phyloP scores from a whole-genome alignment of 2,113 vertebrate genomes.

The Brachyhypopomus gauderio region DNA sequence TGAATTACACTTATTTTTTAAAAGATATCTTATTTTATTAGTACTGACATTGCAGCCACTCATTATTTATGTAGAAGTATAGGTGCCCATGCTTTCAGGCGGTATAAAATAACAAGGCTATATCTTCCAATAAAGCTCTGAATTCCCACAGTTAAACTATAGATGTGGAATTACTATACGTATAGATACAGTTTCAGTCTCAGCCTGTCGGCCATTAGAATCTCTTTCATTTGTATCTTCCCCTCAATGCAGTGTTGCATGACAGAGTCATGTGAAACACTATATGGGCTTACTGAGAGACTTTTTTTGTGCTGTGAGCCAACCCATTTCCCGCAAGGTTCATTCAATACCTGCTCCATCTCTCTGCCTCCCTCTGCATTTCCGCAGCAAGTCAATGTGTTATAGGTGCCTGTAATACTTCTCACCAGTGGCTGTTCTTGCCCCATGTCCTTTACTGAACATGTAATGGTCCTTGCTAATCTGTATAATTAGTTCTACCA shows the following conservation, averaged over 20 bases:
- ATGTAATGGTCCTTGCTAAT: neutral
- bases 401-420: constrained; percentile 10
- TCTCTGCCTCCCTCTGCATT: constrained; percentile 43
- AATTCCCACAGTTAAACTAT: neutral
- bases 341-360: constrained; percentile 56
- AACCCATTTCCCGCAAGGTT: constrained; percentile 70
- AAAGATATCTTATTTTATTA: too few species aligned
- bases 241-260: constrained; percentile 48
- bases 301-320: constrained; percentile 66
- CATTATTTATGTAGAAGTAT: too few species aligned
- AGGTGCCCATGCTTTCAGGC: too few species aligned
- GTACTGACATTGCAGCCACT: too few species aligned
- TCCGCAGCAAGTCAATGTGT: constrained; percentile 20
- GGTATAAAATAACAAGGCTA: too few species aligned
- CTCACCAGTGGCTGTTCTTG: constrained; percentile 22
- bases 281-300: constrained; percentile 70
- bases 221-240: constrained; percentile 61
- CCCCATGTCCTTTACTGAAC: constrained; percentile 16
- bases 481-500: too few species aligned
- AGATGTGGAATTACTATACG: neutral
- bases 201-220: constrained; percentile 56
- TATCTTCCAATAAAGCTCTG: constrained; percentile 16
- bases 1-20: too few species aligned
- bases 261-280: constrained; percentile 65
- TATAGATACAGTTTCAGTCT: constrained; percentile 33